Conservation (phyloP, 1,140 invertebrate genomes). For the Bombus pascuorum region DNA sequence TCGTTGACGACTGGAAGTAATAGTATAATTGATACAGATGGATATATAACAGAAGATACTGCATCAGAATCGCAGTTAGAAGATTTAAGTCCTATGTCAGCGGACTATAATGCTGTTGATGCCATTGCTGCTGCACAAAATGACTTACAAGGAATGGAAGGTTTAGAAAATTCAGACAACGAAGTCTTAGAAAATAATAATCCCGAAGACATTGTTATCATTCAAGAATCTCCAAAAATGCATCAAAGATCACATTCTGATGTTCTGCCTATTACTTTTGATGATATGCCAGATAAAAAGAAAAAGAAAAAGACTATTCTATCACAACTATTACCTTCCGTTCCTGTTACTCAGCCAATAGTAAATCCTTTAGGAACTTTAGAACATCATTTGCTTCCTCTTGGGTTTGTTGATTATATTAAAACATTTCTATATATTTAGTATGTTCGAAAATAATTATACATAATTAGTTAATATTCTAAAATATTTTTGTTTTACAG, state of each 20-base stretch:
- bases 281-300: constrained; percentile 82
- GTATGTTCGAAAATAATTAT: constrained; percentile 2
- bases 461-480: background rate
- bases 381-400: constrained; percentile 79
- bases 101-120: constrained; percentile 80
- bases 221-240: constrained; percentile 76
- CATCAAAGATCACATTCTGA: constrained; percentile 81
- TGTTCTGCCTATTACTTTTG: constrained; percentile 75
- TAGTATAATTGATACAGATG: constrained; percentile 72
- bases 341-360: constrained; percentile 81
- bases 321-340: constrained; percentile 86
- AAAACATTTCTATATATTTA: background rate
- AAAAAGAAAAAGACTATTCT: constrained; percentile 89
- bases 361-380: constrained; percentile 76
- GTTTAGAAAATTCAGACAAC: constrained; percentile 73
- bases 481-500: constrained; percentile 63
- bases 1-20: constrained; percentile 61
- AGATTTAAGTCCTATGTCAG: constrained; percentile 78
- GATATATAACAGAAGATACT: constrained; percentile 79
- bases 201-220: constrained; percentile 74
- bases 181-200: constrained; percentile 72
- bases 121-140: constrained; percentile 70
- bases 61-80: constrained; percentile 78
- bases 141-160: constrained; percentile 55
- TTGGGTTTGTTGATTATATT: constrained; percentile 74